Conservation (phyloP, 2,113 vertebrate genomes). For the Varanus komodoensis region DNA sequence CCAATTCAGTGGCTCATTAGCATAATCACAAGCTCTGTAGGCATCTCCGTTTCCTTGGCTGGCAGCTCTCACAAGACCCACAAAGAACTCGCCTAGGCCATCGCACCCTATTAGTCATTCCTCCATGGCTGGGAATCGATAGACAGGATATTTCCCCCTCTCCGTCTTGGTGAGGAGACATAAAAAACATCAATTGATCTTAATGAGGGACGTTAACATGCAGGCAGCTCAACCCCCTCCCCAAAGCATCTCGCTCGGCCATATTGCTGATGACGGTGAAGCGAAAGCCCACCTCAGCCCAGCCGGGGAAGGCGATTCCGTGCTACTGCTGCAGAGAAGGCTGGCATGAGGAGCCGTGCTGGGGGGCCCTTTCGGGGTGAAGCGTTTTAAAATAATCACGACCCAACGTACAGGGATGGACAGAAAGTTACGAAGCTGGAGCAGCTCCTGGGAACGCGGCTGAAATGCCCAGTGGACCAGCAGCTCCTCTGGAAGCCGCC, state of each 20-base stretch:
- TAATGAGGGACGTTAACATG: constrained; percentile 40
- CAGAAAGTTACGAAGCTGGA: too few relatives aligned
- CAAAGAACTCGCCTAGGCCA: constrained; percentile 58
- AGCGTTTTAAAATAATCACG: not conserved
- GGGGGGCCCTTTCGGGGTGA: too few relatives aligned
- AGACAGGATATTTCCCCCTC: not conserved
- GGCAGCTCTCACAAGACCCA: constrained; percentile 63
- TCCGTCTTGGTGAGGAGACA: constrained; percentile 19
- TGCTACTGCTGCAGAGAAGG: not conserved
- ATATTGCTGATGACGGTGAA: constrained; percentile 6
- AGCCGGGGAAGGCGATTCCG: constrained; percentile 9
- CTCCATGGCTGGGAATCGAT: constrained; percentile 44
- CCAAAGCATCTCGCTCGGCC: not conserved
- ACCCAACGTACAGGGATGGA: not conserved
- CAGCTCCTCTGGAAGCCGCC: too few relatives aligned
- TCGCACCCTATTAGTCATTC: constrained; percentile 52
- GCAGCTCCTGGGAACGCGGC: too few relatives aligned
- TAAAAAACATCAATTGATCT: constrained; percentile 55
- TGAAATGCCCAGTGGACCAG: too few relatives aligned
- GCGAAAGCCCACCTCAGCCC: constrained; percentile 24
- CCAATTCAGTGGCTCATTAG: constrained; percentile 82
- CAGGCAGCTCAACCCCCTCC: constrained; percentile 25
- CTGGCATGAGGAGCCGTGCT: not conserved
- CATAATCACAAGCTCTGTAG: constrained; percentile 72
- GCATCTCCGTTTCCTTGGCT: constrained; percentile 61